phyloP scores from a whole-genome alignment of 1,140 invertebrate genomes.

The Belonocnema kinseyi region DNA sequence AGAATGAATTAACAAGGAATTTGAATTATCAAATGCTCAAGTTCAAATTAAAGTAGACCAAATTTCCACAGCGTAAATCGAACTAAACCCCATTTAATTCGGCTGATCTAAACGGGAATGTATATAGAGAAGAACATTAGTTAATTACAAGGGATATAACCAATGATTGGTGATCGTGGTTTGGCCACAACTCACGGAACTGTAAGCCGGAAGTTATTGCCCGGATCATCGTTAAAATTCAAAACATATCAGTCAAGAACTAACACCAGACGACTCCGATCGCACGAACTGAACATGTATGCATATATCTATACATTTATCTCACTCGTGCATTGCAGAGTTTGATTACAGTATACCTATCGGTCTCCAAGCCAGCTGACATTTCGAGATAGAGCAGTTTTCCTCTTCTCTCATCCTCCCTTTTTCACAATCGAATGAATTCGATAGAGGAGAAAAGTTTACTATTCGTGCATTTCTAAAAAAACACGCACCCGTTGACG shows the following conservation, averaged over 20 bases:
- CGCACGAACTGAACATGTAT: constrained; percentile 44
- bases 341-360: constrained; percentile 44
- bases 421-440: constrained; percentile 39
- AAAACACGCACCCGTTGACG: constrained; percentile 33
- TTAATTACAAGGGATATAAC: constrained; percentile 73
- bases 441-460: constrained; percentile 37
- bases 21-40: too few relatives aligned
- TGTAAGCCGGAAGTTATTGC: constrained; percentile 74
- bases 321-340: constrained; percentile 47
- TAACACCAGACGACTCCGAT: constrained; percentile 37
- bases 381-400: constrained; percentile 47
- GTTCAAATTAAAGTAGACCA: too few relatives aligned
- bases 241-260: constrained; percentile 71
- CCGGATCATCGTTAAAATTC: constrained; percentile 75
- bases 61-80: too few relatives aligned
- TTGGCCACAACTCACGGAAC: constrained; percentile 68
- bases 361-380: constrained; percentile 50
- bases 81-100: constrained; percentile 29
- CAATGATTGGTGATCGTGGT: constrained; percentile 74
- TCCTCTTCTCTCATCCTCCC: constrained; percentile 27
- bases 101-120: constrained; percentile 53
- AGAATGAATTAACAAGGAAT: too few relatives aligned
- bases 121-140: constrained; percentile 75
- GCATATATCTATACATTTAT: constrained; percentile 53
- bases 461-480: constrained; percentile 44